These are phyloP conservation scores for Hyles euphorbiae DNA, from an alignment of 1,140 invertebrate genomes.

Conservation along the genomic window DNA sequence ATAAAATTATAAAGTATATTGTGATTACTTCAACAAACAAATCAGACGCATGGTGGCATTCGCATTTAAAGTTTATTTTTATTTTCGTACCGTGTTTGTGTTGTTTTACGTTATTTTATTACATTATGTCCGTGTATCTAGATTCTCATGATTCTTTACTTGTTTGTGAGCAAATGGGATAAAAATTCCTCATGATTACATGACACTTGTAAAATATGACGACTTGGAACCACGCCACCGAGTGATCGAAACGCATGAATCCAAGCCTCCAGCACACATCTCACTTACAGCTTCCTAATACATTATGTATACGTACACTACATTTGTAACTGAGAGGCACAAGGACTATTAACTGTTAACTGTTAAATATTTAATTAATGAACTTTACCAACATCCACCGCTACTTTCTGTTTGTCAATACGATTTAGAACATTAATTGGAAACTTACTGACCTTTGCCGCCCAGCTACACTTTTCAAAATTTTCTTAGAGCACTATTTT, in stretches of 20 bases:
- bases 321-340: constrained; percentile 67
- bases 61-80: constrained; percentile 2
- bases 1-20: no score
- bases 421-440: constrained; percentile 1
- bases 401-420: not conserved
- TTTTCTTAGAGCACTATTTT: constrained; percentile 59
- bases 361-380: constrained; percentile 17
- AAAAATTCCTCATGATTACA: constrained; percentile 47
- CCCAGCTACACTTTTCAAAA: constrained; percentile 58
- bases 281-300: constrained; percentile 72
- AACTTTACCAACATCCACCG: constrained; percentile 8
- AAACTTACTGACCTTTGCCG: constrained; percentile 58
- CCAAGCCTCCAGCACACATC: constrained; percentile 71
- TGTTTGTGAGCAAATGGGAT: no score
- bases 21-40: no score
- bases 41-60: constrained; percentile 17
- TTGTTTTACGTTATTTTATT: no score
- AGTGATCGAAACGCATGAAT: constrained; percentile 73
- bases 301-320: constrained; percentile 57
- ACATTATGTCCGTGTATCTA: no score
- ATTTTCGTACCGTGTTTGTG: not conserved
- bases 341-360: constrained; percentile 32
- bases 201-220: constrained; percentile 65
- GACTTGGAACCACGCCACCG: constrained; percentile 72
- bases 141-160: no score